A percentile compares a stretch with the other conserved stretches of the same genome.
phyloP scores from a whole-genome alignment of 92 coral and sea anemone species.

The Scolanthus callimorphus region DNA sequence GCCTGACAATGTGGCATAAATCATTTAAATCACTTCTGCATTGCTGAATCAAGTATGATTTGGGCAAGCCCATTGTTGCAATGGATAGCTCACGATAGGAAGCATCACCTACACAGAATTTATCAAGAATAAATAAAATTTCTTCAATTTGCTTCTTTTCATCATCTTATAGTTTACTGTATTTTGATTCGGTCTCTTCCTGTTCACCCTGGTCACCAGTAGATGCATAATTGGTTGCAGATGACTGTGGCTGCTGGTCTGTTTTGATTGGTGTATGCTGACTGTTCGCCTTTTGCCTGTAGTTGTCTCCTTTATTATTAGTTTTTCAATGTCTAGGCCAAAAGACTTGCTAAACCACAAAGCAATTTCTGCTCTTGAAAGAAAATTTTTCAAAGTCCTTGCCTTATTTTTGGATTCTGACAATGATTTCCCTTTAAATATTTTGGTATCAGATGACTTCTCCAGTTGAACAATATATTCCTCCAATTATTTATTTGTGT shows the following conservation, averaged over 20 bases:
- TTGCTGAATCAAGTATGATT: conserved; percentile 9
- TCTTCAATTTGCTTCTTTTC: conserved; percentile 20
- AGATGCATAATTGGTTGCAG: no score
- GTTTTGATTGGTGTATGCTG: no score
- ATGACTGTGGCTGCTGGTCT: no score
- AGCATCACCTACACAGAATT: conserved; percentile 29
- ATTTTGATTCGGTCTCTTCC: not conserved
- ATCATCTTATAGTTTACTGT: not conserved
- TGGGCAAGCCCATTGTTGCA: conserved; percentile 28
- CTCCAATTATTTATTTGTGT: conserved; percentile 15
- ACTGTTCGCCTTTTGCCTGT: no score
- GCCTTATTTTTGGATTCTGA: conserved; percentile 12
- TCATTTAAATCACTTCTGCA: conserved; percentile 15
- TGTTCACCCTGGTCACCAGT: no score
- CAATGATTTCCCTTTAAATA: conserved; percentile 9
- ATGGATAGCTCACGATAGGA: conserved; percentile 24
- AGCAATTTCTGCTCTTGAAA: conserved; percentile 22
- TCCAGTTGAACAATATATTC: not conserved
- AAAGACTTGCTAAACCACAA: conserved; percentile 31
- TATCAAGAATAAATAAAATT: conserved; percentile 16
- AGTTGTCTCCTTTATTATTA: conserved; percentile 24
- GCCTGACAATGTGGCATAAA: conserved; percentile 9
- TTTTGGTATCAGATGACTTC: not conserved
- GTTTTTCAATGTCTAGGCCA: conserved; percentile 18
- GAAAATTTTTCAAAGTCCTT: conserved; percentile 24